phyloP scores from a whole-genome alignment of 2,797 vertebrate species.

The Sebastes vulpes region DNA sequence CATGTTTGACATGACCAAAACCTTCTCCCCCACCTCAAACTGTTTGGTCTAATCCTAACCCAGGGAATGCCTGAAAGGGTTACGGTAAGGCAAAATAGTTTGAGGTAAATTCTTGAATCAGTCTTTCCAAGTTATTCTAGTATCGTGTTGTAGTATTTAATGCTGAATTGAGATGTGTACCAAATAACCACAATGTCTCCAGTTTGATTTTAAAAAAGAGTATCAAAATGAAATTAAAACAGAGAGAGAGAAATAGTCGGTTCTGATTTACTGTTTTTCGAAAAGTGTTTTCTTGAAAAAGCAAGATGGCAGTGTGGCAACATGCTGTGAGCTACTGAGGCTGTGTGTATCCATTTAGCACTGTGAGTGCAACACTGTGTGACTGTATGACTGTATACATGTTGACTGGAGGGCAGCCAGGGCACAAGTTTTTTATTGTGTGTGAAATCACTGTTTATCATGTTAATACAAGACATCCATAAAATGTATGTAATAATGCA shows the following conservation, averaged over 20 bases:
- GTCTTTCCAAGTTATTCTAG: not conserved
- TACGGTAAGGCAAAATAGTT: not conserved
- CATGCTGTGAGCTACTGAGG: not conserved
- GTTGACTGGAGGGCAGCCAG: not conserved
- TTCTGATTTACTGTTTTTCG: not conserved
- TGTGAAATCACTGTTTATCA: not conserved
- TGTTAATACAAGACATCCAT: not conserved
- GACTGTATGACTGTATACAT: not conserved
- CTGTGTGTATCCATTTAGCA: not conserved
- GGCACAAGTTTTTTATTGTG: not conserved
- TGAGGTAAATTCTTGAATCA: not conserved
- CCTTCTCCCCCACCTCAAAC: not conserved
- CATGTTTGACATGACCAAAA: not conserved
- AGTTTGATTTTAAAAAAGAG: not conserved
- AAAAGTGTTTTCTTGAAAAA: conserved; percentile 1
- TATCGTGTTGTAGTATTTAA: not conserved
- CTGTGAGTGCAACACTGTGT: not conserved
- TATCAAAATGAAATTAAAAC: not conserved
- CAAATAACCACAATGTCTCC: not conserved
- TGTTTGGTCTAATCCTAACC: not conserved
- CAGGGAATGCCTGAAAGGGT: too few relatives aligned
- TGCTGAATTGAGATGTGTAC: not conserved
- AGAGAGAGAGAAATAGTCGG: not conserved
- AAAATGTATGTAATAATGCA: not conserved
- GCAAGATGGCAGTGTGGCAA: conserved; percentile 10